A percentile compares a stretch with the other conserved stretches of the same genome.
phyloP scores from a whole-genome alignment of 2,888 invertebrate species.

The Cephus rjabovi region DNA sequence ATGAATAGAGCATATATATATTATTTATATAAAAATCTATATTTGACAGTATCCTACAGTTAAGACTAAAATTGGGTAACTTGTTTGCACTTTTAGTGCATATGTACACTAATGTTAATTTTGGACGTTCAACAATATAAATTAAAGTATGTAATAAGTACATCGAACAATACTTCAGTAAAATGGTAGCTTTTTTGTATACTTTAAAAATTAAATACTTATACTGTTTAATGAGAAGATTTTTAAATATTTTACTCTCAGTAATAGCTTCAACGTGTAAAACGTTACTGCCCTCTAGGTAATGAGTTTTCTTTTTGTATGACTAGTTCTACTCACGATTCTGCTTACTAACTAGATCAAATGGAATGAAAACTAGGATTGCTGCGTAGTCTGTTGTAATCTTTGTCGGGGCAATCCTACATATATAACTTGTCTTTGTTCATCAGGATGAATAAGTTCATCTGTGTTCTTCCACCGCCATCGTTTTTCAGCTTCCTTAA shows the following conservation, averaged over 20 bases:
- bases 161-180: background rate
- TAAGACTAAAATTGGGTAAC: background rate
- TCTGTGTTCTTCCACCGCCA: conserved; percentile 80
- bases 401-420: conserved; percentile 66
- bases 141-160: background rate
- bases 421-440: conserved; percentile 77
- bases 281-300: background rate
- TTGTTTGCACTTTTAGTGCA: background rate
- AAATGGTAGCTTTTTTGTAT: background rate
- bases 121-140: background rate
- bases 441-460: conserved; percentile 78
- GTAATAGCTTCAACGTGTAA: background rate
- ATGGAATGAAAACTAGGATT: conserved; percentile 20
- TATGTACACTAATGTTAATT: background rate
- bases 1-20: background rate
- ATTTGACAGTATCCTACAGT: background rate
- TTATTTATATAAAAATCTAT: background rate
- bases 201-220: background rate
- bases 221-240: background rate
- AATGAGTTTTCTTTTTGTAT: background rate
- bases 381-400: conserved; percentile 32
- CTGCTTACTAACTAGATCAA: background rate
- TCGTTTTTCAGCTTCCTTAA: conserved; percentile 78
- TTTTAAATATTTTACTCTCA: background rate
- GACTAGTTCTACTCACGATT: background rate